Percentiles rank a stretch among this genome's conserved stretches.
These are phyloP conservation scores for Standfussiana lucernea DNA, from an alignment of 2,888 invertebrate genomes.

Conservation along the genomic window DNA sequence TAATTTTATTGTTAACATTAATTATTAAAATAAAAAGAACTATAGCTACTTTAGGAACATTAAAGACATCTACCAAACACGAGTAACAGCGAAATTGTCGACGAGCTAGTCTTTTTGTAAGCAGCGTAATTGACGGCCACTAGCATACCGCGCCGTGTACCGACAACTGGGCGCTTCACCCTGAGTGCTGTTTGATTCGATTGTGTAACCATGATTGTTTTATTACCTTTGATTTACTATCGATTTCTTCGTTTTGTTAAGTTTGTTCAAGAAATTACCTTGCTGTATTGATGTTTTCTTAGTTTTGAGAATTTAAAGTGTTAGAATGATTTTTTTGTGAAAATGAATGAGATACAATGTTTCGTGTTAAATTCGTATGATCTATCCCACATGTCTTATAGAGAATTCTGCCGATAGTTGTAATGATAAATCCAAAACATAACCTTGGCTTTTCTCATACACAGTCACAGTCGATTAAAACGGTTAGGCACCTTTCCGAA, in stretches of 20 bases:
- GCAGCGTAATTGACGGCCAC: slow-evolving; percentile 48
- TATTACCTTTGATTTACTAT: slow-evolving; percentile 36
- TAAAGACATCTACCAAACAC: slow-evolving; percentile 41
- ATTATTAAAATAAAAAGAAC: slow-evolving; percentile 19
- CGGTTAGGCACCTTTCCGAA: neutral
- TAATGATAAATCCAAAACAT: neutral
- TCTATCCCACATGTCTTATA: neutral
- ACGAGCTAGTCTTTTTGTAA: slow-evolving; percentile 44
- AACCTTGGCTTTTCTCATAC: neutral
- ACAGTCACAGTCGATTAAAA: neutral
- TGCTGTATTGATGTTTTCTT: neutral
- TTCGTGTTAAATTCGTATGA: neutral
- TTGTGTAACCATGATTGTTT: slow-evolving; percentile 63
- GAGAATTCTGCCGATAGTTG: neutral
- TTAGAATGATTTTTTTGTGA: neutral
- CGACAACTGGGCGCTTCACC: slow-evolving; percentile 49
- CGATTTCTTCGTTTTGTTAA: slow-evolving; percentile 30
- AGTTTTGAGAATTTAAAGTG: neutral
- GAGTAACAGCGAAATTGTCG: slow-evolving; percentile 32
- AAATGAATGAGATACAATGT: neutral
- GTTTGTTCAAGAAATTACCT: neutral
- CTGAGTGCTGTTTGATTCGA: slow-evolving; percentile 69
- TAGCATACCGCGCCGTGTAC: slow-evolving; percentile 26
- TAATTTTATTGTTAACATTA: slow-evolving; percentile 3
- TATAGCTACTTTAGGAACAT: slow-evolving; percentile 16